phyloP scores from a whole-genome alignment of 37 sponge, comb jelly and placozoan species.

The Axinella damicornis region DNA sequence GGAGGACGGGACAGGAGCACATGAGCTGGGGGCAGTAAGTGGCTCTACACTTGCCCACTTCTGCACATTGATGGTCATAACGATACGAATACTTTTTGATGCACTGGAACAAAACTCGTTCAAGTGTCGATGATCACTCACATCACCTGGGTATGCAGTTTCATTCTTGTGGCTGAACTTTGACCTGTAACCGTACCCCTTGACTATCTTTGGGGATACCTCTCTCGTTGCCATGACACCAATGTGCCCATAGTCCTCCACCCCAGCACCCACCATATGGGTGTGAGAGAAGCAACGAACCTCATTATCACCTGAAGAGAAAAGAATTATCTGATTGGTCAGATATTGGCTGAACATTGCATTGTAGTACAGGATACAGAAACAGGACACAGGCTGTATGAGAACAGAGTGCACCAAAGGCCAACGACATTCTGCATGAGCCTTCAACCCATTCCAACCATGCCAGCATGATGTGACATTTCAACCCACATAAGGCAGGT shows the following conservation, averaged over 20 bases:
- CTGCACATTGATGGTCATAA: too few species aligned
- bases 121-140: conserved; percentile 24
- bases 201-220: conserved; percentile 3
- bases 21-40: neutral
- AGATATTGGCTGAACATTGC: too few species aligned
- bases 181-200: conserved; percentile 45
- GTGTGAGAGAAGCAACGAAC: conserved; percentile 78
- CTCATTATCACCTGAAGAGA: conserved; percentile 40
- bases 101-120: too few species aligned
- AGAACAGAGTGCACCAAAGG: too few species aligned
- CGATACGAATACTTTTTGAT: too few species aligned
- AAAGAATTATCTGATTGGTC: too few species aligned
- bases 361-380: too few species aligned
- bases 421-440: too few species aligned
- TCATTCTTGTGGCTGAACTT: conserved; percentile 58
- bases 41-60: neutral
- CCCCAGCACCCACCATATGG: conserved; percentile 74
- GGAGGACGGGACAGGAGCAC: neutral
- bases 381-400: too few species aligned
- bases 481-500: too few species aligned
- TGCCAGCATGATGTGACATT: too few species aligned
- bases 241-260: conserved; percentile 63
- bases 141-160: conserved; percentile 32
- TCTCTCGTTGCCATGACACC: conserved; percentile 49
- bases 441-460: too few species aligned